phyloP scores from a whole-genome alignment of 2,797 vertebrate species.

The Microtus californicus region DNA sequence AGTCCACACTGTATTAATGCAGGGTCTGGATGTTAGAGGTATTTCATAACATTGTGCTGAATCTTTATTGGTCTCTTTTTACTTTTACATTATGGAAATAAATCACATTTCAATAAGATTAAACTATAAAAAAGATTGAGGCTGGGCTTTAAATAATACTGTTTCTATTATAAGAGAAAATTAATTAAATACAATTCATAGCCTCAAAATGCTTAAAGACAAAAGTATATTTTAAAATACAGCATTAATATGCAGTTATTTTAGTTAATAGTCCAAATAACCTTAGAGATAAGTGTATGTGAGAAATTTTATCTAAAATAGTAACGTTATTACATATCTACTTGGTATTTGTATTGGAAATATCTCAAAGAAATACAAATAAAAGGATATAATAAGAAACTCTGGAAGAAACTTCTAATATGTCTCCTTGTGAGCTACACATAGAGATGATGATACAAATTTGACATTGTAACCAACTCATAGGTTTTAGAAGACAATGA shows the following conservation, averaged over 20 bases:
- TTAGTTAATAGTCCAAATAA: conserved; percentile 10
- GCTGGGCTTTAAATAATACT: not conserved
- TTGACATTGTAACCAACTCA: not conserved
- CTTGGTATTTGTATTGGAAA: conserved; percentile 16
- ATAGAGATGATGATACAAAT: not conserved
- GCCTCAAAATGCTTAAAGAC: conserved; percentile 30
- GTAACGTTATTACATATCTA: not conserved
- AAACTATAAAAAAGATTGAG: not conserved
- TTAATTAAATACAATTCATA: not conserved
- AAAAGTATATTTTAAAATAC: conserved; percentile 31
- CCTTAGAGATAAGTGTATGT: not conserved
- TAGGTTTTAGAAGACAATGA: not conserved
- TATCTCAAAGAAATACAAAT: not conserved
- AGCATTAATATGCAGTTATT: conserved; percentile 21
- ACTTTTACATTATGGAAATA: not conserved
- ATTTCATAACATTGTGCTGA: not conserved
- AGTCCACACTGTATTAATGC: not conserved
- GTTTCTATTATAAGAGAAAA: conserved; percentile 16
- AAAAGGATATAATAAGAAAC: not conserved
- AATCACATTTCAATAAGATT: conserved; percentile 11
- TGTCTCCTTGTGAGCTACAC: not conserved
- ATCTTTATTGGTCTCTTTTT: not conserved
- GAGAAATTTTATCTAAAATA: conserved; percentile 16
- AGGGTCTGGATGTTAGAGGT: not conserved
- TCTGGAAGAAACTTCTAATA: conserved; percentile 34